phyloP scores from a whole-genome alignment of 2,113 vertebrate species.

The Cavia porcellus region DNA sequence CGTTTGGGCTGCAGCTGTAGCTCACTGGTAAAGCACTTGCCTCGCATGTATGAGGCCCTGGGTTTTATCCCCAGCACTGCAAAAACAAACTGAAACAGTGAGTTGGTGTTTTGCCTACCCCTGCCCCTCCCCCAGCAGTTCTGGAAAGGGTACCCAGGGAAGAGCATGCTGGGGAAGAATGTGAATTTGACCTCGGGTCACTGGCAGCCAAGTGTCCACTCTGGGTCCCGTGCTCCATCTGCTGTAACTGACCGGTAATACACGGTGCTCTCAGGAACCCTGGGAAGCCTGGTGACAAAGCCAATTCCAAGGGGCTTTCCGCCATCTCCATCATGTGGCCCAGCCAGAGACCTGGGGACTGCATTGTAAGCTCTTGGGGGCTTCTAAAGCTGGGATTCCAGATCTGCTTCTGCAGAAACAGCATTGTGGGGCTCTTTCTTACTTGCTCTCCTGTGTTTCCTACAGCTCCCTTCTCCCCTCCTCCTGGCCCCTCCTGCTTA shows the following conservation, averaged over 20 bases:
- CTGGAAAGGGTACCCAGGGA: not conserved
- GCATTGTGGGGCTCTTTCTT: accelerated
- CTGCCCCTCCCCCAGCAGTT: not conserved
- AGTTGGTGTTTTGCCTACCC: not conserved
- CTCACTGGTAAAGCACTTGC: not conserved
- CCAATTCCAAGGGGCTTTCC: not conserved
- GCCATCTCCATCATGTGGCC: not conserved
- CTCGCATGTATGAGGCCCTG: not conserved
- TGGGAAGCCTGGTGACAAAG: not conserved
- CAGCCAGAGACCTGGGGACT: not conserved
- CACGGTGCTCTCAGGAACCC: not conserved
- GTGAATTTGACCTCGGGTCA: accelerated
- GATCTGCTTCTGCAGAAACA: not conserved
- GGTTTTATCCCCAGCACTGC: not conserved
- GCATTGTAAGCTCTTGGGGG: not conserved
- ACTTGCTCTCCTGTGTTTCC: not conserved
- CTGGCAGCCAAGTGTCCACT: not conserved
- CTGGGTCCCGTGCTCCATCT: not conserved
- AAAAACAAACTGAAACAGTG: not conserved
- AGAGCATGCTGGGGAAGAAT: too few relatives aligned
- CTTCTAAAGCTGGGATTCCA: not conserved
- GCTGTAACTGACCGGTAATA: not conserved
- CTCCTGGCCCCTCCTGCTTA: not conserved
- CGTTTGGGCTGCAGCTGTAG: not conserved
- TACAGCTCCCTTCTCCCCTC: too few relatives aligned